Base-by-base conservation (phyloP, 2,888 invertebrate genomes). In the Aromia moschata region DNA sequence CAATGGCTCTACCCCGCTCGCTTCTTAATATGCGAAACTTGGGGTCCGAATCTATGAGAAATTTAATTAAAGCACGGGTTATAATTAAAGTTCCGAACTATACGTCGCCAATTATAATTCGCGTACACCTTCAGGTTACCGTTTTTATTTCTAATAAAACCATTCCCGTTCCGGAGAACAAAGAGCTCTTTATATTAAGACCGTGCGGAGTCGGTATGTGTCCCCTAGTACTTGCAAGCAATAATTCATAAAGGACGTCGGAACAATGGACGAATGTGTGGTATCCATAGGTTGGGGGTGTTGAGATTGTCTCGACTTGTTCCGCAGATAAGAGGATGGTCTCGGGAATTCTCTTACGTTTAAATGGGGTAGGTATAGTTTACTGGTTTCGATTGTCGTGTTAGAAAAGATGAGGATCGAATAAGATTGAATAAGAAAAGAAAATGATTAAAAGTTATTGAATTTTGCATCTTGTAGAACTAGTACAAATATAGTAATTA, bases 61-160 rank as follows among this genome's bases (percentile, higher is more conserved):
- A 74, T 74, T 75, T 74, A 74, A 75, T 75, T 70, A 74, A 70
- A 70, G 66, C 68, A 58, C n/a, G n/a, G 68, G 68, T 70, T 70
- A 65, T 70, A 71, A 71, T 72, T 69, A 70, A 73, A 72, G 58
- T 71, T 70, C 67, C 14, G 55, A 63, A 58, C 58, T 61, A 65
- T 55, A 61, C 56, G 51, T 47, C 43, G 56, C 56, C 56, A 60
- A 61, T 64, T 64, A 64, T 60, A 58, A 56, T 60, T 49, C 56
- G 51, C 56, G 30, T 46, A 31, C 20, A 52, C 52, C 41, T 52
- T 17, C 15, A 31, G 41, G 52, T 52, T 41, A 52, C 41, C 73
- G 74, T 70, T 71, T 74, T 75, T 73, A 75, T 75, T 75, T 40
- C 41, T 41, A 49, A 41, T 52, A 41, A n/a, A n/a, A 41, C 18